These are phyloP conservation scores for Rosalia funebris DNA, from an alignment of 2,888 invertebrate species.

Conservation along the genomic window DNA sequence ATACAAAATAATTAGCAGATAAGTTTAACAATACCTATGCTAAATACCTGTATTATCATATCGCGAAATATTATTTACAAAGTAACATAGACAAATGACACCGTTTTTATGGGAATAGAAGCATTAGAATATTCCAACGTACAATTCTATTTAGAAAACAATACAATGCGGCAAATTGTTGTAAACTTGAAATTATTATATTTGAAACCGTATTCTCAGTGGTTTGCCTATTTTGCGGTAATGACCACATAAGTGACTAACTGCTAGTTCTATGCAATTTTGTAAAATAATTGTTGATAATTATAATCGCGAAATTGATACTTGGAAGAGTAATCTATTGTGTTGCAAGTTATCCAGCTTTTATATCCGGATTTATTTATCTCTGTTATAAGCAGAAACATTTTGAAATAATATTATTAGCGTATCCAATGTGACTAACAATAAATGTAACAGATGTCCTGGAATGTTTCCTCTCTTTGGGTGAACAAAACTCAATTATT, in stretches of 20 bases:
- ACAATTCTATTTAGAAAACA: constrained; percentile 19
- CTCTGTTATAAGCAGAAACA: no score
- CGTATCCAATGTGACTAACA: no score
- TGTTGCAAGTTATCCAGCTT: no score
- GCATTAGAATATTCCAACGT: neutral
- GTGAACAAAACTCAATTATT: no score
- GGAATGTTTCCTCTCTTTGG: no score
- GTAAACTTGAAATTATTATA: constrained; percentile 13
- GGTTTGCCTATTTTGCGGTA: constrained; percentile 18
- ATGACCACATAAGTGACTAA: constrained; percentile 11
- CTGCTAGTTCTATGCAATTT: constrained; percentile 5
- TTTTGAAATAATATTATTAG: no score
- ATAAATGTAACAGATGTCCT: no score
- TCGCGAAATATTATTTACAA: no score
- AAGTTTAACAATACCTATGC: no score
- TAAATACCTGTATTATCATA: no score
- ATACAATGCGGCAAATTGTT: constrained; percentile 20
- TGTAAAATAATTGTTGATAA: constrained; percentile 20
- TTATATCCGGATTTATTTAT: no score
- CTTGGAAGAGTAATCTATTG: neutral
- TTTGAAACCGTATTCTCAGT: constrained; percentile 8
- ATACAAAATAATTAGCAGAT: no score
- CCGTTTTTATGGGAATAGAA: constrained; percentile 13
- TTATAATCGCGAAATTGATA: constrained; percentile 1
- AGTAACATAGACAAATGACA: constrained; percentile 22